These are phyloP conservation scores for Lasioglossum malachurum DNA, from an alignment of 2,888 invertebrate species.

Conservation along the genomic window DNA sequence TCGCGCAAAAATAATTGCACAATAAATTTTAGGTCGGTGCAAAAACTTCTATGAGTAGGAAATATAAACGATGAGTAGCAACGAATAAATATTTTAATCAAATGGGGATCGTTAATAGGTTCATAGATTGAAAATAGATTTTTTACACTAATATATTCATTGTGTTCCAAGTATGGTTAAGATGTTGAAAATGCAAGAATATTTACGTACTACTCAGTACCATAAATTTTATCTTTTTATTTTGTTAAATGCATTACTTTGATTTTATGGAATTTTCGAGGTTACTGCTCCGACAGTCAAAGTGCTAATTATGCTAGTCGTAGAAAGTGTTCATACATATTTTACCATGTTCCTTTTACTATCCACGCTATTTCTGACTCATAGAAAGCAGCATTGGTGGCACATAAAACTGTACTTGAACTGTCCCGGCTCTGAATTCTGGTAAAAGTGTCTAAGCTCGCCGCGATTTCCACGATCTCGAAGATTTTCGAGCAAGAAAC, in stretches of 20 bases:
- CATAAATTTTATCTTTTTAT: too few species aligned
- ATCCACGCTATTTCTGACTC: not conserved
- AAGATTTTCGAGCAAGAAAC: not conserved
- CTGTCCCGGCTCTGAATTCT: not conserved
- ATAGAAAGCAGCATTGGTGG: not conserved
- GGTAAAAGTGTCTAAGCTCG: not conserved
- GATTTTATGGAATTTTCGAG: not conserved
- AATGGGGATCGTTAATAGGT: too few species aligned
- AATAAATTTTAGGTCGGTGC: not conserved
- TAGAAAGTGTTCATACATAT: not conserved
- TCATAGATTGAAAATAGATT: too few species aligned
- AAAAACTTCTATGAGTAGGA: not conserved
- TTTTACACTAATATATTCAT: too few species aligned
- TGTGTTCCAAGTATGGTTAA: too few species aligned
- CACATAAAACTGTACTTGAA: not conserved
- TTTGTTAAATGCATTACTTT: too few species aligned
- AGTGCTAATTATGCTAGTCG: not conserved
- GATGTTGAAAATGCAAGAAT: too few species aligned
- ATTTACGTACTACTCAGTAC: too few species aligned
- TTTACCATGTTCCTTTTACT: not conserved
- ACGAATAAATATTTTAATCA: too few species aligned
- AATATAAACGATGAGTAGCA: too few species aligned
- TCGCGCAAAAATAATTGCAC: not conserved
- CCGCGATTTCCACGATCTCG: not conserved
- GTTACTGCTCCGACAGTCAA: too few species aligned